phyloP scores from a whole-genome alignment of 2,888 invertebrate species.

The Tetranychus piercei region DNA sequence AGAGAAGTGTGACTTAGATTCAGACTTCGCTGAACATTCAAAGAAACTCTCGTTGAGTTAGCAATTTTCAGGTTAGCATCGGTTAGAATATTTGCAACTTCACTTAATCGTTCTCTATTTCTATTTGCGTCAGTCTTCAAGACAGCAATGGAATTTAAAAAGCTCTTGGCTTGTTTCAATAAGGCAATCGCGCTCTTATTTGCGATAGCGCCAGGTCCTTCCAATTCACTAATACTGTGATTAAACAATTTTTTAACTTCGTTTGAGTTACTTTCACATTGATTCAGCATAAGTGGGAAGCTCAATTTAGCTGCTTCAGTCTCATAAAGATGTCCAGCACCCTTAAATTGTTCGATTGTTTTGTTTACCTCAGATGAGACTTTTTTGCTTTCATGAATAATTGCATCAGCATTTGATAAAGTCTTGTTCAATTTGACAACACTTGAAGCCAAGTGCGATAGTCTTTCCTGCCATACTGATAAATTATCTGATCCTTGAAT shows the following conservation, averaged over 20 bases:
- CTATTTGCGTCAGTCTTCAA: background rate
- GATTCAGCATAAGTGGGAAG: background rate
- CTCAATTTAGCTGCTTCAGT: background rate
- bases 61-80: background rate
- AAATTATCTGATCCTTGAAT: background rate
- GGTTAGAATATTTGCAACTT: background rate
- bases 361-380: slow-evolving; percentile 1
- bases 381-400: background rate
- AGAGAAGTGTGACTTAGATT: background rate
- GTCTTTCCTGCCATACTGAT: slow-evolving; percentile 10
- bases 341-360: background rate
- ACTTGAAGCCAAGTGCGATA: background rate
- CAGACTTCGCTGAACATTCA: background rate
- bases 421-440: slow-evolving; percentile 25
- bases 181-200: no score
- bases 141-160: background rate
- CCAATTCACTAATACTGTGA: no score
- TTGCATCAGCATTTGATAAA: slow-evolving; percentile 25
- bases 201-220: slow-evolving; percentile 10
- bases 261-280: slow-evolving; percentile 2
- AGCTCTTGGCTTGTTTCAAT: no score
- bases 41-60: background rate
- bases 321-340: background rate
- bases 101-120: background rate
- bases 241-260: no score